Percentiles rank a stretch among this genome's conserved stretches.
These are phyloP conservation scores for Eulimnadia texana DNA, from an alignment of 1,140 invertebrate species.

Conservation along the genomic window DNA sequence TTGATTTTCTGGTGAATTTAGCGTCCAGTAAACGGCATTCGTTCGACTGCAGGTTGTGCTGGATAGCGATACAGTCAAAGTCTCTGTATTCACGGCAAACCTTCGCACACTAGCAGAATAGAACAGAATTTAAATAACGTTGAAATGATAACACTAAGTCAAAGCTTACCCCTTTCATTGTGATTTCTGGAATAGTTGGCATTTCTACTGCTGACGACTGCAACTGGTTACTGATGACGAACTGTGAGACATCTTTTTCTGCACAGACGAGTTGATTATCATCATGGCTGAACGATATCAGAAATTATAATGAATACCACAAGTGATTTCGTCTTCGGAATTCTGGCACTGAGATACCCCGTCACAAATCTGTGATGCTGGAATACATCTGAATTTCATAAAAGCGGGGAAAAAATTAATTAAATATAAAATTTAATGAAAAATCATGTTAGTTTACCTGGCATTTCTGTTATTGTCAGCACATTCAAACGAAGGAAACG, in stretches of 20 bases:
- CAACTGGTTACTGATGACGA: background rate
- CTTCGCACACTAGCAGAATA: slow-evolving; percentile 12
- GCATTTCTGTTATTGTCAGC: background rate
- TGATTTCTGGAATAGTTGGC: background rate
- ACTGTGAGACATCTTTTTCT: background rate
- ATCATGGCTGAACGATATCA: background rate
- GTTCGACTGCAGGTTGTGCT: slow-evolving; percentile 10
- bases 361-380: background rate
- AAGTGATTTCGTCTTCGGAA: background rate
- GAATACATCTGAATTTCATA: background rate
- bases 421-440: no score
- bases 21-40: slow-evolving; percentile 8
- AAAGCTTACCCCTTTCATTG: background rate
- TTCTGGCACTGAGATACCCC: background rate
- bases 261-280: background rate
- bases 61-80: slow-evolving; percentile 12
- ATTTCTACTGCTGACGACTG: background rate
- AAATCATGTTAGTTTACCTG: background rate
- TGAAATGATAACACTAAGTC: background rate
- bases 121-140: background rate
- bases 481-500: background rate
- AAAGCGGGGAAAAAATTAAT: no score
- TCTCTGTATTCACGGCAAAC: background rate
- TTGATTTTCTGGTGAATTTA: background rate
- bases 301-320: background rate